Evolutionary conservation across 2,113 vertebrate genomes (phyloP).

Genomic region (Carollia perspicillata): DNA sequence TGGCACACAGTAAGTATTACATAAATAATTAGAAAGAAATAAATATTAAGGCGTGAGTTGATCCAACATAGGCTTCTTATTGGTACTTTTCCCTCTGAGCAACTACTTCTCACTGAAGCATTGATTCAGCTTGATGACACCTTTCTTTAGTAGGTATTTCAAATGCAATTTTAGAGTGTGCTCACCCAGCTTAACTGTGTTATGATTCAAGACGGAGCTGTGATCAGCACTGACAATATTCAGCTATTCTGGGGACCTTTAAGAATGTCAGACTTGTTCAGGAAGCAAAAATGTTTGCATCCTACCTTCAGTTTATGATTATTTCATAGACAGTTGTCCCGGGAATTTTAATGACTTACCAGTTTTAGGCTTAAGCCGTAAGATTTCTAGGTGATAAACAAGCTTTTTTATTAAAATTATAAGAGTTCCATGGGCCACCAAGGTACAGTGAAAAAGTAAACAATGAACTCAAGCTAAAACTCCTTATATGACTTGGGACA

Average conservation of each 20-base stretch:
- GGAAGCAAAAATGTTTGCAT: background rate
- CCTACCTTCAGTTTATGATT: background rate
- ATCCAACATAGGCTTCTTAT: background rate
- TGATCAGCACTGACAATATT: background rate
- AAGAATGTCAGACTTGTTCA: background rate
- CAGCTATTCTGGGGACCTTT: background rate
- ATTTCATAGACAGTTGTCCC: background rate
- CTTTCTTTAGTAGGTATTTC: constrained; percentile 19
- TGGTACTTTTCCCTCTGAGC: background rate
- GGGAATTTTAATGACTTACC: background rate
- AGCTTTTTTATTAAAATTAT: background rate
- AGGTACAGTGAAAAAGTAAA: background rate
- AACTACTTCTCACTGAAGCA: background rate
- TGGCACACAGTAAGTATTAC: background rate
- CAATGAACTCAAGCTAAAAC: background rate
- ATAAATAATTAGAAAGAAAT: constrained; percentile 20
- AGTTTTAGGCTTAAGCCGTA: background rate
- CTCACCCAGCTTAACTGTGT: background rate
- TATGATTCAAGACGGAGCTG: background rate
- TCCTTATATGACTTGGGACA: background rate
- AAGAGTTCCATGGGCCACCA: background rate
- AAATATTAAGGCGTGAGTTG: background rate
- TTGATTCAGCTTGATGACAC: background rate
- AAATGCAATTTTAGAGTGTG: background rate
- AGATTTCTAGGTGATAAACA: background rate